Conservation (phyloP, 1,140 invertebrate genomes). For the Drosophila virilis region DNA sequence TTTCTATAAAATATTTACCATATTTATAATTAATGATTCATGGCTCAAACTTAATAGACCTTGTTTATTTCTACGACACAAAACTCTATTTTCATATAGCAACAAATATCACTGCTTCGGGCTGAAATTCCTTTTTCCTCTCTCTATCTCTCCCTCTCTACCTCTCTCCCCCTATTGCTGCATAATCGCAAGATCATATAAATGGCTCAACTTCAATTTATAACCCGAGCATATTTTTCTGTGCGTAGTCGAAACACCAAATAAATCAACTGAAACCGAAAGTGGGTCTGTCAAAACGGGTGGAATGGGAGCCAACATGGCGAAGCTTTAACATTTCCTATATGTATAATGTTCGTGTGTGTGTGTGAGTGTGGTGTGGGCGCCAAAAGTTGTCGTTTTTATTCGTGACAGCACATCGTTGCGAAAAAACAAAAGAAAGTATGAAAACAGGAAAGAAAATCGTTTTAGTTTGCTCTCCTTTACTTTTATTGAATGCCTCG, state of each 20-base stretch:
- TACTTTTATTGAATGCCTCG: constrained; percentile 4
- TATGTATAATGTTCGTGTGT: neutral
- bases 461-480: constrained; percentile 23
- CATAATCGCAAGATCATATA: constrained; percentile 76
- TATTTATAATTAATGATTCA: neutral
- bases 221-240: constrained; percentile 67
- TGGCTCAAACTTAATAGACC: constrained; percentile 4
- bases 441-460: constrained; percentile 37
- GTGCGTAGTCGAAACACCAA: constrained; percentile 52
- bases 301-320: constrained; percentile 18
- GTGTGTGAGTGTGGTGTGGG: neutral
- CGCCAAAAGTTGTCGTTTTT: constrained; percentile 21
- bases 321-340: constrained; percentile 35
- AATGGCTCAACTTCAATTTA: constrained; percentile 79
- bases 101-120: constrained; percentile 22
- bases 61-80: neutral
- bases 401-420: constrained; percentile 42
- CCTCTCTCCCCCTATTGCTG: constrained; percentile 42
- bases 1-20: no score
- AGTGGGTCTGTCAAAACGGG: constrained; percentile 16
- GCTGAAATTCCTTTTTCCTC: constrained; percentile 1
- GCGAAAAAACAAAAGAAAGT: constrained; percentile 31
- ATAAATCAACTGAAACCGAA: constrained; percentile 77
- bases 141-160: neutral
- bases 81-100: neutral